Evolutionary conservation across 2,113 vertebrate genomes (phyloP).

Genomic region (Eclectus roratus): DNA sequence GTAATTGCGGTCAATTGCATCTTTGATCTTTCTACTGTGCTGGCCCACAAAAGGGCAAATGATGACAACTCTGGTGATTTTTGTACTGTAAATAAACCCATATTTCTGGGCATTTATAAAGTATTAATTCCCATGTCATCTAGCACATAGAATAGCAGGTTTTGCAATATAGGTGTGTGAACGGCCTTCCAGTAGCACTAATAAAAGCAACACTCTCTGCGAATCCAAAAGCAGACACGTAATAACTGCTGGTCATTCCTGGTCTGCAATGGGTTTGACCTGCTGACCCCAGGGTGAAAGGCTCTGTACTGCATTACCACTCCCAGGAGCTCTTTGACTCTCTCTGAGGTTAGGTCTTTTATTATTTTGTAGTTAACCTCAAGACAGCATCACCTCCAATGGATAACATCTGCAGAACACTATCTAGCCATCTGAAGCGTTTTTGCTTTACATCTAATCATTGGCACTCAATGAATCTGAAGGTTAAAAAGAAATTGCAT

Average conservation of each 20-base stretch:
- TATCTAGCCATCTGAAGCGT: slow-evolving; percentile 15
- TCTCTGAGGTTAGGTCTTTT: slow-evolving; percentile 3
- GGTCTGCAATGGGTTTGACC: slow-evolving; percentile 54
- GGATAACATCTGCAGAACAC: slow-evolving; percentile 57
- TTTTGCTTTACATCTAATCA: slow-evolving; percentile 46
- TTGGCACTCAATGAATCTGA: slow-evolving; percentile 54
- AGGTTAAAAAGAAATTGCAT: slow-evolving; percentile 22
- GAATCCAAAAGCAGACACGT: background rate
- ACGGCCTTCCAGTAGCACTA: background rate
- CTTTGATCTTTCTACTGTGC: slow-evolving; percentile 32
- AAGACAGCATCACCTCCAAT: slow-evolving; percentile 33
- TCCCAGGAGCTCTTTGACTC: slow-evolving; percentile 26
- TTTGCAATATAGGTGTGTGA: background rate
- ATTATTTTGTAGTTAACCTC: slow-evolving; percentile 55
- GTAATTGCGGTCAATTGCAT: slow-evolving; percentile 8
- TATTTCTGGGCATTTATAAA: background rate
- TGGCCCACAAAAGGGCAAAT: background rate
- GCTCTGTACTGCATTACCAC: slow-evolving; percentile 47
- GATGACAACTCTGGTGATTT: background rate
- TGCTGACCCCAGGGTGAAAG: slow-evolving; percentile 58
- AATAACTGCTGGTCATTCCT: slow-evolving; percentile 29
- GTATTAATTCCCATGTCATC: background rate
- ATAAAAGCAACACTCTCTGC: background rate
- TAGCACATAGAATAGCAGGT: background rate
- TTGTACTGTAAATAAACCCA: background rate